Conservation (phyloP, 2,797 vertebrate species). For the Neosalanx taihuensis region DNA sequence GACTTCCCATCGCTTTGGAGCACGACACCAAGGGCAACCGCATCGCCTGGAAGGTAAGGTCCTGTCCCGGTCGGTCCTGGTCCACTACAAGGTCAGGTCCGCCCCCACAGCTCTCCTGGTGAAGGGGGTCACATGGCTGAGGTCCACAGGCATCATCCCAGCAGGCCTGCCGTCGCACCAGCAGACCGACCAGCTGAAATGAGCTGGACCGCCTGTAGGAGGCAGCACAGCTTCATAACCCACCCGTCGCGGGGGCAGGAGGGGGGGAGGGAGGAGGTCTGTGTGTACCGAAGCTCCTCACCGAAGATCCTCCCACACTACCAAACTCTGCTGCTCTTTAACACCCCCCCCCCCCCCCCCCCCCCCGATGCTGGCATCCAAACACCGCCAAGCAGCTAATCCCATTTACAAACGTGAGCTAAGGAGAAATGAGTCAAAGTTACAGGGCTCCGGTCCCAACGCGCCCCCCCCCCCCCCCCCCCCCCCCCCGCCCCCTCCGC, state of each 20-base stretch:
- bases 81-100: neutral
- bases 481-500: no score
- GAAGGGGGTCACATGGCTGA: neutral
- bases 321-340: neutral
- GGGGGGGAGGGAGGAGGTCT: neutral
- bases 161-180: neutral
- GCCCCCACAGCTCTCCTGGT: neutral
- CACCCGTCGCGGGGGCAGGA: slow-evolving; percentile 2
- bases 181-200: neutral
- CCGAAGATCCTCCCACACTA: neutral
- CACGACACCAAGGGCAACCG: slow-evolving; percentile 66
- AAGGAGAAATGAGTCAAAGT: slow-evolving; percentile 60
- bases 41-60: slow-evolving; percentile 77
- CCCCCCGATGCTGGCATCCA: no score
- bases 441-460: no score
- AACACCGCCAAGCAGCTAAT: slow-evolving; percentile 38
- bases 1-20: slow-evolving; percentile 80
- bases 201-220: slow-evolving; percentile 58
- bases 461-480: no score
- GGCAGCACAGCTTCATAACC: slow-evolving; percentile 61
- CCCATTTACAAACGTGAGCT: slow-evolving; percentile 59
- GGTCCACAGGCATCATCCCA: neutral
- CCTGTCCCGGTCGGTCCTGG: neutral
- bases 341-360: neutral
- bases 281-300: neutral